These are phyloP conservation scores for Poeciliopsis occidentalis DNA, from an alignment of 2,113 vertebrate genomes.

Conservation along the genomic window DNA sequence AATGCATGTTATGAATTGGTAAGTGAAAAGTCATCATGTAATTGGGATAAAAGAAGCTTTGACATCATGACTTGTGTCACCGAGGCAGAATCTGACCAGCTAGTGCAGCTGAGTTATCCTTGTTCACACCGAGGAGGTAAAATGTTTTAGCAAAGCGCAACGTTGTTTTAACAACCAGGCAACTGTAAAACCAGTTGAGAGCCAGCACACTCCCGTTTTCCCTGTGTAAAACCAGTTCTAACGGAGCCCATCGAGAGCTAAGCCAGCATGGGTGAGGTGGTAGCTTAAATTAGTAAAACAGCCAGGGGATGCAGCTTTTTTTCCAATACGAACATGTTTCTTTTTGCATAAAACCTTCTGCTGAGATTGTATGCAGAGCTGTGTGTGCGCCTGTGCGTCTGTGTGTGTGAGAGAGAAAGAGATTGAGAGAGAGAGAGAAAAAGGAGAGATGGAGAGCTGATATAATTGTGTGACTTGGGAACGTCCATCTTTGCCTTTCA, in stretches of 20 bases:
- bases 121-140: conserved; percentile 31
- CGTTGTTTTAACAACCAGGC: conserved; percentile 56
- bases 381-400: conserved; percentile 20
- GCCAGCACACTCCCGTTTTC: conserved; percentile 47
- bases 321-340: conserved; percentile 54
- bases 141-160: conserved; percentile 52
- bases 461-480: conserved; percentile 83
- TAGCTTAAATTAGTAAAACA: conserved; percentile 72
- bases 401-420: conserved; percentile 5
- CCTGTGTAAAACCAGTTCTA: conserved; percentile 65
- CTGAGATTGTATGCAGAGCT: conserved; percentile 49
- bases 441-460: conserved; percentile 66
- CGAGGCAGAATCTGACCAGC: conserved; percentile 11
- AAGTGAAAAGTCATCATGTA: background rate
- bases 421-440: background rate
- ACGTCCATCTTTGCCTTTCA: conserved; percentile 85
- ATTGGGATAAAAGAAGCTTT: background rate
- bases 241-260: conserved; percentile 56
- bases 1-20: background rate
- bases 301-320: conserved; percentile 55
- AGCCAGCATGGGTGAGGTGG: conserved; percentile 66
- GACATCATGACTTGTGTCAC: background rate
- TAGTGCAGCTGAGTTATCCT: conserved; percentile 14
- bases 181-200: conserved; percentile 45
- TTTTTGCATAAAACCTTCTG: conserved; percentile 62